Evolutionary conservation across 2,113 vertebrate species (phyloP), one percentile per base, ranked within the genome.

Genomic region (Zootoca vivipara): DNA sequence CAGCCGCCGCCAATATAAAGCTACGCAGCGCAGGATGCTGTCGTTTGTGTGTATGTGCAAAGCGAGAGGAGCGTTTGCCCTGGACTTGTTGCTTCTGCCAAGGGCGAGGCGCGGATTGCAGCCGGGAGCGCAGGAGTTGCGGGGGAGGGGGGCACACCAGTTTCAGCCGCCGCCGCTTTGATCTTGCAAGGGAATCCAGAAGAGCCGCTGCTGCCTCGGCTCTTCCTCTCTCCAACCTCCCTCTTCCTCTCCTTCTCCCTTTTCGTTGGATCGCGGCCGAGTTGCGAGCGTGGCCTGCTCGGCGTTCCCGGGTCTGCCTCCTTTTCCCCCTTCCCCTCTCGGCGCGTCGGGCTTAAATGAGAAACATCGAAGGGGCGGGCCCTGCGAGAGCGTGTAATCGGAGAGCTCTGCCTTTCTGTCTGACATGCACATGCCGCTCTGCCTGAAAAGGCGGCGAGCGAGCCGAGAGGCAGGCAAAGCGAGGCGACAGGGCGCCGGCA

Each of bases 361-460:
- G 97, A 87, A 92, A 93, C 95, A 95, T 96, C 95, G 90, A 94
- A 94, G 97, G 96, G 98, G 97, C 97, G 97, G 97, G 95, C 94
- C 97, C 96, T 97, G 97, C 97, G 96, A 97, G 96, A 96, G 97
- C 97, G 97, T 97, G 98, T 98, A 98, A 98, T 97, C 97, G 92
- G 89, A 96, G 97, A 95, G 97, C 93, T 94, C 95, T 85, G 96
- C 95, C 97, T 96, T 93, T 94, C 94, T 87, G 95, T 88, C 97
- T 97, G 96, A 94, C 97, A 97, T 96, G 96, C 96, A 95, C 97
- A 96, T 96, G 96, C 95, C 92, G 95, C 94, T 94, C 94, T 77
- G 95, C 95, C 96, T 96, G 96, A 96, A 96, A 97, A 97, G 96
- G 96, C 95, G 91, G 94, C 91, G 94, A 95, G 95, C n/a, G 90